A percentile compares a stretch with the other conserved stretches of the same genome.
Conservation (phyloP, 2,888 invertebrate species). For the Eupeodes latifasciatus region DNA sequence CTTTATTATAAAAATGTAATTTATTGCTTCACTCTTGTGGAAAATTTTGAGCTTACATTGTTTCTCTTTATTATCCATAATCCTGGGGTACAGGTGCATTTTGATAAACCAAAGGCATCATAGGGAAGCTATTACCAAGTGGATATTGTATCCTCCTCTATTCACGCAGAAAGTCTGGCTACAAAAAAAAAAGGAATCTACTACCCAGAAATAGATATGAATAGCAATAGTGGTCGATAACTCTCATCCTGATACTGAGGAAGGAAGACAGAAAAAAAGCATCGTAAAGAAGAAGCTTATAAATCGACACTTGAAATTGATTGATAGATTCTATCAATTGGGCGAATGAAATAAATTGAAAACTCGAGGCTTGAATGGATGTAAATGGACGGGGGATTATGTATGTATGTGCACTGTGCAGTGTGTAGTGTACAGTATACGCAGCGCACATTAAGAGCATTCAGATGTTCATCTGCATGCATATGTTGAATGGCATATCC, state of each 20-base stretch:
- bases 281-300: conserved; percentile 63
- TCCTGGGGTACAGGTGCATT: background rate
- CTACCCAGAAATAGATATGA: conserved; percentile 13
- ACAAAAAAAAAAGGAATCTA: conserved; percentile 2
- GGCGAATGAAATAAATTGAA: conserved; percentile 75
- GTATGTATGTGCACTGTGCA: no score
- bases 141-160: conserved; percentile 51
- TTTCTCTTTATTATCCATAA: background rate
- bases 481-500: conserved; percentile 42
- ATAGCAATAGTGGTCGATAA: conserved; percentile 22
- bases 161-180: background rate
- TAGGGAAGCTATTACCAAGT: background rate
- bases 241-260: conserved; percentile 30
- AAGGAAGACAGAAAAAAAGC: conserved; percentile 9
- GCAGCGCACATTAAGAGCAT: conserved; percentile 29
- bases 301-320: conserved; percentile 75
- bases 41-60: background rate
- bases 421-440: conserved; percentile 35
- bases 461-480: conserved; percentile 58
- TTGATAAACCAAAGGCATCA: background rate
- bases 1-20: background rate
- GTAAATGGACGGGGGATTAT: conserved; percentile 61
- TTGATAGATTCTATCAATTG: conserved; percentile 76
- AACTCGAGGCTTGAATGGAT: conserved; percentile 58
- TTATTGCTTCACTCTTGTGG: background rate